Evolutionary conservation across 2,797 vertebrate genomes (phyloP), one percentile per base, ranked within the genome.

Genomic region (Notolabrus celidotus): DNA sequence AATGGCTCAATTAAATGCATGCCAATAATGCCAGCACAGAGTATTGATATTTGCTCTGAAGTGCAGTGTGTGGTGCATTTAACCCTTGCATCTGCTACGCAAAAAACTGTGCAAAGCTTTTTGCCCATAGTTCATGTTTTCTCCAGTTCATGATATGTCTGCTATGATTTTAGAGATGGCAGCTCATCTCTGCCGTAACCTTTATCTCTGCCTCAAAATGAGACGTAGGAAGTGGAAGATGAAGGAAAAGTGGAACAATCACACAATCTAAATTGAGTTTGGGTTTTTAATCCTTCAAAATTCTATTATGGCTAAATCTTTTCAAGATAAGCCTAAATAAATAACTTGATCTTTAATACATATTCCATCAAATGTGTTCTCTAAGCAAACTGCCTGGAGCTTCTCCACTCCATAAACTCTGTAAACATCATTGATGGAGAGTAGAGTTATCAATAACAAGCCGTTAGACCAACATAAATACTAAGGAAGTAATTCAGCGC

Each of bases 171-270:
- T 46, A 53, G n/a, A n/a, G 36, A 20, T 23, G 6, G 36, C 29
- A 19, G 31, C 16, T 69, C 15, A 50, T 60, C 25, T 23, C 15
- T 39, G 15, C 1, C 7, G 22, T 55, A 56, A 54, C 14, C 14
- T 5, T 38, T 52, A 33, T 1, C 6, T 20, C 14, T 54, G 50
- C 7, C 53, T 63, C 8, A 17, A 34, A 55, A 56, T 56, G 3
- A 31, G 31, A 20, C n/a, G 59, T 8, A 43, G 50, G 10, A 52
- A 4, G 10, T 36, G 17, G n/a, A 17, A 34, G 27, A 36, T 14
- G 71, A 47, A 67, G 54, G 71, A 47, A 1, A 45, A 38, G 59
- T 50, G 55, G 51, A 66, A 51, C 33, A 56, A 52, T 46, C 10
- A n/a, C n/a, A n/a, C n/a, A n/a, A n/a, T n/a, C n/a, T 56, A 66